Base-by-base conservation (phyloP, 2,797 vertebrate species). In the Silurus aristotelis region DNA sequence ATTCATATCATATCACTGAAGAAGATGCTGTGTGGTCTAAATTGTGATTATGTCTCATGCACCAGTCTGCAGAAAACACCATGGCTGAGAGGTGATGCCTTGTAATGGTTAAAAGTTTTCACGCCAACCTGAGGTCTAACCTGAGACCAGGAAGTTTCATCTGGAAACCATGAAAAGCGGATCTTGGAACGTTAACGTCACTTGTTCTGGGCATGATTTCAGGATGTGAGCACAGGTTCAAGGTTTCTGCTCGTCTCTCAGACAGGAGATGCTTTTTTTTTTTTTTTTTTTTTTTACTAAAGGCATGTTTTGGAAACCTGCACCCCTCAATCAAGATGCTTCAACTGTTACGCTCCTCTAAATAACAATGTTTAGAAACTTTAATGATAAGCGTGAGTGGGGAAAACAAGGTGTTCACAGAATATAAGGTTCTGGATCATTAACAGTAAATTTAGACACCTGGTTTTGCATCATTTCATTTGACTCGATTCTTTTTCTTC, bases 131-230 rank as follows among this genome's bases (percentile, higher is more conserved):
- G 71, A 81, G 67, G 43, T 85, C 78, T 86, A 83, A 88, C 82
- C 82, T 88, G 84, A 20, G 48, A 64, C 68, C 83, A 86, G 85
- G 87, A 88, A 89, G 85, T 70, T 83, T 91, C 87, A 90, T 91
- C 87, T 86, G 87, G 91, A 92, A 91, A 93, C 89, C 78, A 60
- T 85, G 60, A 90, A 91, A 91, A 90, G 91, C 86, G 86, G 92
- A 91, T 91, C 86, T 89, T 87, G 89, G 85, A 89, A 87, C 87
- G 83, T 80, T 78, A 76, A 88, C 79, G 85, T 90, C 89, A 87
- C 87, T 87, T 88, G 88, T 79, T 86, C 78, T 22, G 20, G 27
- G 67, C 56, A 61, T 67, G 38, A 52, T 87, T 91, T 87, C 82
- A 91, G 90, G 91, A 91, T 91, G 84, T 90, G 91, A 93, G 84